Conservation (phyloP, 2,888 invertebrate species). For the Mechanitis mazaeus region DNA sequence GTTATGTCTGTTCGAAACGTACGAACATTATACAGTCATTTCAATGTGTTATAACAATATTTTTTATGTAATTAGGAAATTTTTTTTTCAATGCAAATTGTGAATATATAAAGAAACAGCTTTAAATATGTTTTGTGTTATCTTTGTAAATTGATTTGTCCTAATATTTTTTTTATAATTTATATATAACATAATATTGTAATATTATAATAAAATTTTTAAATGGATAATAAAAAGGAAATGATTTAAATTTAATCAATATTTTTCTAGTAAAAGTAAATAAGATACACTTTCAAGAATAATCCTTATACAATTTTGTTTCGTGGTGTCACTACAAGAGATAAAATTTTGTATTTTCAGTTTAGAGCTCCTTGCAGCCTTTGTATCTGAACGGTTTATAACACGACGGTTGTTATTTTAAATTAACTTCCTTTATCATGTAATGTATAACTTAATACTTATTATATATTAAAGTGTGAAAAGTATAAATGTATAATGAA, state of each 20-base stretch:
- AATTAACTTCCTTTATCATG: slow-evolving; percentile 20
- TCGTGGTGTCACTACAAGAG: slow-evolving; percentile 13
- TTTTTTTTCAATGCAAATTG: not conserved
- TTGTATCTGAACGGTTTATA: slow-evolving; percentile 24
- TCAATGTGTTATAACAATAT: slow-evolving; percentile 13
- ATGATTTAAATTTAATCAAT: too few species aligned
- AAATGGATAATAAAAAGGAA: too few species aligned
- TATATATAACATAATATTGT: too few species aligned
- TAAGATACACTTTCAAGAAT: too few species aligned
- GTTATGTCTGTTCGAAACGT: slow-evolving; percentile 30
- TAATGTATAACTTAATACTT: slow-evolving; percentile 4
- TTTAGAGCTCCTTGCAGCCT: slow-evolving; percentile 19
- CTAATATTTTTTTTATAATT: too few species aligned
- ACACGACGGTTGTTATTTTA: slow-evolving; percentile 21
- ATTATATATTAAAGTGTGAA: too few species aligned
- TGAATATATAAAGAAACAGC: too few species aligned
- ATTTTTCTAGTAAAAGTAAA: too few species aligned
- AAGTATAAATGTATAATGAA: too few species aligned
- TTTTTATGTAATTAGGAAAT: not conserved
- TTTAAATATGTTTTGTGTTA: too few species aligned
- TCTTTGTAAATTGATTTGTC: too few species aligned
- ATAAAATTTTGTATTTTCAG: slow-evolving; percentile 20
- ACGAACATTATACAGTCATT: slow-evolving; percentile 13
- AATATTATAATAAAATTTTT: too few species aligned
- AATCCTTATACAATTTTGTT: not conserved